A percentile compares a stretch with the other conserved stretches of the same genome.
Evolutionary conservation across 2,113 vertebrate genomes (phyloP).

Genomic region (Bubo bubo): DNA sequence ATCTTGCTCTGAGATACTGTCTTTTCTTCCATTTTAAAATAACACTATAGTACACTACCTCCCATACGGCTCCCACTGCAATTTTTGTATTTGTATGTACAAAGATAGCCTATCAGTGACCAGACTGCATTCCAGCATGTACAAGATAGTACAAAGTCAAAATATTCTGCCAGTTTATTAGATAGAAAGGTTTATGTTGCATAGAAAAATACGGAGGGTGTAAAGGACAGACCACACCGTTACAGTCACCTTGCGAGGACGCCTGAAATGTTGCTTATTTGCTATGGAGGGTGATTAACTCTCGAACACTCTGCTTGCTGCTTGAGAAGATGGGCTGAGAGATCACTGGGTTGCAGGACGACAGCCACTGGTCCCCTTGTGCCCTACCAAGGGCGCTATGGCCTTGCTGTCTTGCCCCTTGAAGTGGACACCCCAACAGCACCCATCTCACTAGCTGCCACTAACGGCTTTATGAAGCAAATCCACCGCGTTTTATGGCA

Average conservation of each 20-base stretch:
- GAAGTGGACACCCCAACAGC: neutral
- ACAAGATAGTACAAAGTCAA: accelerated
- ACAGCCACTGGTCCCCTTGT: neutral
- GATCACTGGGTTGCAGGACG: neutral
- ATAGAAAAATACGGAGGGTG: neutral
- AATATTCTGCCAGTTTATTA: neutral
- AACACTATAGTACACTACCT: neutral
- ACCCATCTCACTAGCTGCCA: neutral
- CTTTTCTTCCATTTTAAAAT: neutral
- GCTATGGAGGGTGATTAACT: neutral
- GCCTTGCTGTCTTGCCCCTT: neutral
- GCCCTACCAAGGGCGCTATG: neutral
- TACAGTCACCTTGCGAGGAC: neutral
- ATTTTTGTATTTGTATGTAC: neutral
- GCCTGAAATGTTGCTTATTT: accelerated
- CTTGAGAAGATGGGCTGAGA: neutral
- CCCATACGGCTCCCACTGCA: neutral
- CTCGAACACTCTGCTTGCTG: neutral
- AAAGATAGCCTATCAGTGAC: accelerated
- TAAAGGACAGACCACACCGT: neutral
- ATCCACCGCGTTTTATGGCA: accelerated
- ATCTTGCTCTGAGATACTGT: neutral
- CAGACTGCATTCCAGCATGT: accelerated
- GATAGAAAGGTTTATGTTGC: neutral
- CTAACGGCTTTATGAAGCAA: neutral